phyloP scores from a whole-genome alignment of 2,797 vertebrate genomes.

The Cynodonichthys magdalenae region DNA sequence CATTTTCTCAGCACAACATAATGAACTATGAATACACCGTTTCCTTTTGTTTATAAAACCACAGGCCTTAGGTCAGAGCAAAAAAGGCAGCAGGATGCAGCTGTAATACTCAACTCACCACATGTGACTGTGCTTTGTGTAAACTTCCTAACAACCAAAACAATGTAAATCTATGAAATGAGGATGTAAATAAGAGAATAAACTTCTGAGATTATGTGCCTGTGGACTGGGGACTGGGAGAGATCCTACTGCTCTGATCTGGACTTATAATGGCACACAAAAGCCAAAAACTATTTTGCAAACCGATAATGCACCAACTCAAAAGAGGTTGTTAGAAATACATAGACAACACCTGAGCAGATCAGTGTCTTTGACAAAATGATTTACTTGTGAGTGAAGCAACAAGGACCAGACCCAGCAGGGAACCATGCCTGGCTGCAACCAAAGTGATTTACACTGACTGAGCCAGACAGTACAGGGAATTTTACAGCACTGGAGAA shows the following conservation, averaged over 20 bases:
- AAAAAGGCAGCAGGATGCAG: constrained; percentile 44
- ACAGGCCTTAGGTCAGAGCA: constrained; percentile 23
- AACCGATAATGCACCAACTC: constrained; percentile 20
- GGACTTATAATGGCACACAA: not conserved
- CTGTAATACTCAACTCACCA: constrained; percentile 33
- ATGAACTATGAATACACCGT: not conserved
- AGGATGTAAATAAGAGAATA: constrained; percentile 14
- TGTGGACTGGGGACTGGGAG: not conserved
- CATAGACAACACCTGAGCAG: constrained; percentile 20
- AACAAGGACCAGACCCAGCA: constrained; percentile 35
- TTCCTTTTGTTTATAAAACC: constrained; percentile 17
- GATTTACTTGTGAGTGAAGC: constrained; percentile 46
- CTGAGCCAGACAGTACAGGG: constrained; percentile 53
- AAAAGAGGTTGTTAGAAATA: constrained; percentile 31
- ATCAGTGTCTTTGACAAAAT: constrained; percentile 37
- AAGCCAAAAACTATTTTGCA: too few species aligned
- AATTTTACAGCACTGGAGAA: constrained; percentile 57
- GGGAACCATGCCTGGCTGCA: constrained; percentile 48
- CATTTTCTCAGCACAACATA: too few species aligned
- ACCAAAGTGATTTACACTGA: constrained; percentile 64
- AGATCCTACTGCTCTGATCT: constrained; percentile 5
- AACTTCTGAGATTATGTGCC: not conserved
- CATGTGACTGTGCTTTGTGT: constrained; percentile 10
- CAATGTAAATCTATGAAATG: constrained; percentile 12
- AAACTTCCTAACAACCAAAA: constrained; percentile 31